Conservation (phyloP, 2,113 vertebrate genomes). For the Neoarius graeffei region DNA sequence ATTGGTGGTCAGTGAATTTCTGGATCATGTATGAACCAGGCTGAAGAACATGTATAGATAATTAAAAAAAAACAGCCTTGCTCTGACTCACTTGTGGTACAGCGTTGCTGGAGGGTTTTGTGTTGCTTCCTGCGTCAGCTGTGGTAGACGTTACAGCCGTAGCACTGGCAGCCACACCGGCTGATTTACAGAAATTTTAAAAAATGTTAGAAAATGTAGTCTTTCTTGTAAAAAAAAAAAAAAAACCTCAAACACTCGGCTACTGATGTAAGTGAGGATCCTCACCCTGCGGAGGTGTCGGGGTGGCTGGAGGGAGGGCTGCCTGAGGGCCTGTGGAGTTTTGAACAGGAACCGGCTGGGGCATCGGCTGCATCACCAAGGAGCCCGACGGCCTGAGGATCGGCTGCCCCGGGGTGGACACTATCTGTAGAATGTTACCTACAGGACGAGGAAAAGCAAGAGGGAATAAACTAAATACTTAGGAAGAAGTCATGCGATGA, state of each 20-base stretch:
- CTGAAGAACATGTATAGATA: no score
- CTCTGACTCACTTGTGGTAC: conserved; percentile 64
- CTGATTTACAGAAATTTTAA: conserved; percentile 31
- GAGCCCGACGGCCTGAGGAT: conserved; percentile 83
- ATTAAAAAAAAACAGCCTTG: no score
- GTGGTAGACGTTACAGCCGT: conserved; percentile 46
- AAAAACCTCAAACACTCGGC: background rate
- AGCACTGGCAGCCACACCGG: conserved; percentile 58
- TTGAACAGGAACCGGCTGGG: conserved; percentile 75
- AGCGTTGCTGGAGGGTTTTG: conserved; percentile 56
- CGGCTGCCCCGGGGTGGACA: conserved; percentile 85
- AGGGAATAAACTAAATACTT: background rate
- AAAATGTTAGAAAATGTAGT: background rate
- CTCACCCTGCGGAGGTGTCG: conserved; percentile 76
- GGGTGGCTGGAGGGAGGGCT: conserved; percentile 70
- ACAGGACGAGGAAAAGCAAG: conserved; percentile 12
- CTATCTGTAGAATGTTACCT: conserved; percentile 93
- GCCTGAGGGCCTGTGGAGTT: conserved; percentile 74
- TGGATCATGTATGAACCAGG: no score
- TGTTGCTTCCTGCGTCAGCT: conserved; percentile 31
- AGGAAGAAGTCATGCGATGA: background rate
- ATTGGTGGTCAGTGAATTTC: background rate
- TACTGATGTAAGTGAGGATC: background rate
- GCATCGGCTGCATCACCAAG: conserved; percentile 82
- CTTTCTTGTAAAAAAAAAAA: background rate